Conservation (phyloP, 2,113 vertebrate genomes). For the Actenoides lindsayi region DNA sequence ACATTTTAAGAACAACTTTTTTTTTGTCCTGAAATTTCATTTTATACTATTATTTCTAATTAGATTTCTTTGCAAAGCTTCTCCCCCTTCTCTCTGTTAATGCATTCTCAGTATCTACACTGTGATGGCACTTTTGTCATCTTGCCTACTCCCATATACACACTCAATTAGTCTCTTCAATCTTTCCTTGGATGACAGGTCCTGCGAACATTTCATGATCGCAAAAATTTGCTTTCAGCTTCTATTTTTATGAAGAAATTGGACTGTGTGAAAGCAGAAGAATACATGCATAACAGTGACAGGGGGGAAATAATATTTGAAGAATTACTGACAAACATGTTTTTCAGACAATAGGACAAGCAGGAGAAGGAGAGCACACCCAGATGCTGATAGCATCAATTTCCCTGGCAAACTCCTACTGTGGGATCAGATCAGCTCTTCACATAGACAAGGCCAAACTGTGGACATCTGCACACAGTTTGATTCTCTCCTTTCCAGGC, state of each 20-base stretch:
- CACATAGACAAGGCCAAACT: neutral
- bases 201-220: neutral
- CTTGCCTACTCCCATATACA: neutral
- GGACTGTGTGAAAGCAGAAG: neutral
- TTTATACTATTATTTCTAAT: neutral
- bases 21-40: neutral
- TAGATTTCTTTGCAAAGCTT: neutral
- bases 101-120: neutral
- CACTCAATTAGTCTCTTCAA: neutral
- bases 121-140: neutral
- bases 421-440: neutral
- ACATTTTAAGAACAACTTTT: neutral
- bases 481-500: neutral
- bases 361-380: neutral
- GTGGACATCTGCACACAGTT: neutral
- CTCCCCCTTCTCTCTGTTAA: neutral
- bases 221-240: neutral
- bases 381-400: neutral
- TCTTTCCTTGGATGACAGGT: neutral
- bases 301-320: neutral
- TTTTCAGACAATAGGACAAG: neutral
- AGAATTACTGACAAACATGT: neutral
- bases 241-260: neutral
- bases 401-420: neutral
- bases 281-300: neutral